Base-by-base conservation (phyloP, 1,140 invertebrate genomes). In the Nautilus pompilius region DNA sequence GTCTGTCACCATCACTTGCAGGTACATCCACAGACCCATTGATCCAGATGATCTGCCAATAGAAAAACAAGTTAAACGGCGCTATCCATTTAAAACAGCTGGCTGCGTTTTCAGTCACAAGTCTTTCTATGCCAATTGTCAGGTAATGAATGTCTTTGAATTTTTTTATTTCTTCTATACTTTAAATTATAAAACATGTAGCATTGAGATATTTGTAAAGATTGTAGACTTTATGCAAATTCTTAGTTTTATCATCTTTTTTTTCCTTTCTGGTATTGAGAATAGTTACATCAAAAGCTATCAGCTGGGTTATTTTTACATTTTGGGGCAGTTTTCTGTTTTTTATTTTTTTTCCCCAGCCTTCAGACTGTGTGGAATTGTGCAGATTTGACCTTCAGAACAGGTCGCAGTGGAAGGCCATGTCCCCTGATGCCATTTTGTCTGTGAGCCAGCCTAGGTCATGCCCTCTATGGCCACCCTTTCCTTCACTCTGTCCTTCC, bases 41-140 rank as follows among this genome's bases (percentile, higher is more conserved):
- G 72, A 79, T 48, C 80, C 78, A 45, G 69, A 82, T 69, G 80
- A 76, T 28, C 75, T 77, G 36, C 78, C 79, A 15, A 68, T 76
- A 59, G 70, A 70, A 54, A 75, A 78, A 69, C 66, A 71, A 36
- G 62, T 71, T 8, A 58, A 75, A n/a, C 67, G 75, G 17, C 76
- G 72, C 32, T 76, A 83, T 65, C 80, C 79, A 15, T 83, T 82
- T 61, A 77, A 74, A 63, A 84, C 82, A 45, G 67, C 84, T 26
- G 82, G 82, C 6, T 82, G 80, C 78, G 73, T 85, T 4, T 85
- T 84, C 64, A 84, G 84, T 67, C 77, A 84, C 59, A 70, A 72
- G 53, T 71, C 71, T 51, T 61, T 60, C n/a, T 83, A 84, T 64
- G 83, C 82, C 6, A 85, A 85, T 68, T 77, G 72, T 62, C 83